Conservation (phyloP, 2,888 invertebrate genomes). For the Muscina levida region DNA sequence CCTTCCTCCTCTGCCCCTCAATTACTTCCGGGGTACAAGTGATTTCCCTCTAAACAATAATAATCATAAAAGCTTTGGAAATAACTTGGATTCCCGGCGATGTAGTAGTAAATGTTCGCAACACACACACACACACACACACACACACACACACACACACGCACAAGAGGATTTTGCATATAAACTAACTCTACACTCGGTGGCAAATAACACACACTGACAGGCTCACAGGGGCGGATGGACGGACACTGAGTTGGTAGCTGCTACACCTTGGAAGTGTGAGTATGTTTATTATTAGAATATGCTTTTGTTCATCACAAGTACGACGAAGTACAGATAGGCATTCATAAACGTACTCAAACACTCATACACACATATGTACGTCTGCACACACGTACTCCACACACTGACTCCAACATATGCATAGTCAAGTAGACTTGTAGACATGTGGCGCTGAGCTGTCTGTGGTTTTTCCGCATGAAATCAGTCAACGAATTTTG, state of each 20-base stretch:
- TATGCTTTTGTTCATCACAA: constrained; percentile 15
- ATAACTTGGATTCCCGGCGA: constrained; percentile 37
- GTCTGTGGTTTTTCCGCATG: background rate
- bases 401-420: background rate
- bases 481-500: too few species aligned
- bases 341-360: background rate
- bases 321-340: too few species aligned
- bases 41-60: constrained; percentile 50
- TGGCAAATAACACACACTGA: too few species aligned
- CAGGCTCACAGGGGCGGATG: too few species aligned
- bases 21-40: constrained; percentile 32
- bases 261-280: constrained; percentile 15
- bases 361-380: constrained; percentile 26
- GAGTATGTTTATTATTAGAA: constrained; percentile 4
- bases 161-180: too few species aligned
- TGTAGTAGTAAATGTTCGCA: background rate
- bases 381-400: constrained; percentile 13
- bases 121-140: constrained; percentile 19
- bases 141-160: background rate
- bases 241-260: too few species aligned
- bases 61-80: constrained; percentile 53
- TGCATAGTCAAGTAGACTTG: background rate
- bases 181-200: too few species aligned
- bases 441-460: background rate
- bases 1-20: constrained; percentile 2